Evolutionary conservation across 2,797 vertebrate genomes (phyloP).

Genomic region (Accipiter minullus): DNA sequence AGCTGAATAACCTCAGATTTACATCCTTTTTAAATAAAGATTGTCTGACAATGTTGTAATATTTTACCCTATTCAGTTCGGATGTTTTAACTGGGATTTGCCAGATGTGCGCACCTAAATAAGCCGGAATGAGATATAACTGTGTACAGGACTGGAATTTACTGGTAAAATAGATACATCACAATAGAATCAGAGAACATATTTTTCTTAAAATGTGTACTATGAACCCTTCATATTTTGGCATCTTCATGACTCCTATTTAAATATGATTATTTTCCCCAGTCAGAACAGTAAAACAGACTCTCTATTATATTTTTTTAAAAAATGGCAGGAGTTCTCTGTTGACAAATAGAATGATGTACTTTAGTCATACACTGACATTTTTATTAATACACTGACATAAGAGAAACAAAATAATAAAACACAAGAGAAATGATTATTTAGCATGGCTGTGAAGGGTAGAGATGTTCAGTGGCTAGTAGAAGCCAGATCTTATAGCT

Average conservation of each 20-base stretch:
- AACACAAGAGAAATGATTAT: background rate
- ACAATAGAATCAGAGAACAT: conserved; percentile 18
- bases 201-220: conserved; percentile 55
- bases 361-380: background rate
- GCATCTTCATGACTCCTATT: conserved; percentile 36
- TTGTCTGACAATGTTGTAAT: conserved; percentile 23
- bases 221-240: conserved; percentile 62
- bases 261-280: conserved; percentile 38
- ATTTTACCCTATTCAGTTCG: conserved; percentile 30
- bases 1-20: conserved; percentile 48
- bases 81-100: conserved; percentile 49
- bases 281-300: background rate
- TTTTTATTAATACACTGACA: background rate
- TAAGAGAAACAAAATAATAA: background rate
- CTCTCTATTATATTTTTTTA: background rate
- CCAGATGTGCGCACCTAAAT: conserved; percentile 14
- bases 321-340: background rate
- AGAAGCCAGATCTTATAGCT: background rate
- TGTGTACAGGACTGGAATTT: conserved; percentile 17
- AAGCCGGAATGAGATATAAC: background rate
- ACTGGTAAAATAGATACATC: conserved; percentile 34
- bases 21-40: conserved; percentile 40
- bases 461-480: background rate
- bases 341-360: background rate
- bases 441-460: background rate